Evolutionary conservation across 2,113 vertebrate genomes (phyloP).

Genomic region (Saguinus imperator): DNA sequence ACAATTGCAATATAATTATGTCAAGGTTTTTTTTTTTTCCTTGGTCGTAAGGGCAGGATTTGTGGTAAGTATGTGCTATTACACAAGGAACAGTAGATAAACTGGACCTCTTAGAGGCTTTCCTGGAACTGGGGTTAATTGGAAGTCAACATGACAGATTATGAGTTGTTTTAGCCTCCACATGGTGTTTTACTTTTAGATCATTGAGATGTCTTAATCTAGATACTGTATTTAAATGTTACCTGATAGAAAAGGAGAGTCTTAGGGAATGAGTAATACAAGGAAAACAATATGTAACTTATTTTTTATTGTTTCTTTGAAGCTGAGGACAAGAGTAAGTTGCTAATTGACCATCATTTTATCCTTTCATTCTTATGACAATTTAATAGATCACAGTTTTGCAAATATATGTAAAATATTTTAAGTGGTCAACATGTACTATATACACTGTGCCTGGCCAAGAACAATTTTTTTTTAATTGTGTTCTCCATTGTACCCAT

Average conservation of each 20-base stretch:
- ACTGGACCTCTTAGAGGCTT: too few relatives aligned
- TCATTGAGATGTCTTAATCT: constrained; percentile 44
- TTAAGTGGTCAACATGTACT: neutral
- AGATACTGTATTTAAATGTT: neutral
- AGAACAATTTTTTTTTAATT: neutral
- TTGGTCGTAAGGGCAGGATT: too few relatives aligned
- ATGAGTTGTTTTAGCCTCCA: too few relatives aligned
- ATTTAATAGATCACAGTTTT: constrained; percentile 1
- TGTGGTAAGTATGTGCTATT: too few relatives aligned
- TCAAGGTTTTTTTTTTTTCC: too few relatives aligned
- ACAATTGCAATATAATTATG: too few relatives aligned
- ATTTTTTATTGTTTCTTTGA: constrained; percentile 12
- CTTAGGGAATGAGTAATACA: neutral
- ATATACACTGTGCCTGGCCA: neutral
- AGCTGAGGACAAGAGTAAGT: neutral
- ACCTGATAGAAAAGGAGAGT: neutral
- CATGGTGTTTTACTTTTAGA: constrained; percentile 3
- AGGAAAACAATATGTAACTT: neutral
- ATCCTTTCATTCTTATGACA: constrained; percentile 5
- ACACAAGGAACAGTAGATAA: too few relatives aligned
- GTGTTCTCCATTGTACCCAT: neutral
- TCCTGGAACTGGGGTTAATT: too few relatives aligned
- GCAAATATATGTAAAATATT: neutral
- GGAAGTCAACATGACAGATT: too few relatives aligned
- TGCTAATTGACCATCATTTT: neutral